Base-by-base conservation (phyloP, 2,797 vertebrate genomes). In the Neosilurus hyrtlii region DNA sequence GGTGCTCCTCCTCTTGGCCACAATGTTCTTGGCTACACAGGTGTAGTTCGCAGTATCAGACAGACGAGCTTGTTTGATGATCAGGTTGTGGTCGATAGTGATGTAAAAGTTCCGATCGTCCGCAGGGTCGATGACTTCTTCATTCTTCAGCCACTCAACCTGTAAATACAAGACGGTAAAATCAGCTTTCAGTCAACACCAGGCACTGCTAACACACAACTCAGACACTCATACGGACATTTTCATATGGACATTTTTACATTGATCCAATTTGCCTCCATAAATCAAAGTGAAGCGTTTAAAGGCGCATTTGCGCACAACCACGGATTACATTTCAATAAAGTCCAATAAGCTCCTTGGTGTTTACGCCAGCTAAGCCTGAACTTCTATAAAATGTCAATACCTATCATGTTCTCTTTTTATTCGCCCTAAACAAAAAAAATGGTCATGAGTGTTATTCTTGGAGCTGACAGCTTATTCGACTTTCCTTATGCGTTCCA, bases 141-240 rank as follows among this genome's bases (percentile, higher is more conserved):
- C 98, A 0, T 99, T 98, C 91, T 98, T 99, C 86, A 99, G 89
- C 98, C 98, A 99, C 89, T 99, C 97, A 89, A 99, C 98, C 98
- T 99, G 82, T 72, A 76, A 59, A 43, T 30, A 54, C 4, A 59
- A 49, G 78, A 72, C 0, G 54, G 59, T 7, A 22, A 56, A n/a
- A 37, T 20, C 4, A 24, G 15, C 10, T 35, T 4, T 78, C 20
- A 12, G 57, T 54, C 57, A 65, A 9, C 10, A 22, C 22, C 49
- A 18, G 66, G 16, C 22, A 26, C 67, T 24, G n/a, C 61, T 26
- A 52, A 57, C 22, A n/a, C 16, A 15, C 52, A 11, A n/a, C 10
- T 65, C 14, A 65, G 61, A n/a, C 57, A n/a, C 2, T 78, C 37
- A 4, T n/a, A 62, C 8, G 8, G 76, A 20, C 61, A 30, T 74